A percentile compares a stretch with the other conserved stretches of the same genome.
phyloP scores from a whole-genome alignment of 30 jellyfish, hydroid and myxozoan species.

The Rhopilema esculentum region DNA sequence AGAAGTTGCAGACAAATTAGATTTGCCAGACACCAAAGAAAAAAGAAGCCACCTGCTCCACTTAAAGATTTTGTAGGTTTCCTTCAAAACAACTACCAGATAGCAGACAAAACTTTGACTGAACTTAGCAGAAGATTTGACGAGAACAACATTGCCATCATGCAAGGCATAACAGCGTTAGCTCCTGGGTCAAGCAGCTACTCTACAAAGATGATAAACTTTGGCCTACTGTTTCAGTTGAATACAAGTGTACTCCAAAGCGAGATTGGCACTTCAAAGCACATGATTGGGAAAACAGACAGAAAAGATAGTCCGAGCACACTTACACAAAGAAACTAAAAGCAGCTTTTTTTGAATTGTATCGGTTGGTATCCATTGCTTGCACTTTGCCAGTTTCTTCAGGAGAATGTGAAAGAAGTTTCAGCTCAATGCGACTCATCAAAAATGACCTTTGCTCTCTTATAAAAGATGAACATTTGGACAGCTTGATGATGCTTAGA shows the following conservation, averaged over 20 bases:
- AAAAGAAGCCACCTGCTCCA: neutral
- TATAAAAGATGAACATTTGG: constrained; percentile 15
- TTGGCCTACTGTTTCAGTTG: neutral
- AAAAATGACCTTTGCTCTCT: constrained; percentile 3
- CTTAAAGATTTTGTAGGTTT: neutral
- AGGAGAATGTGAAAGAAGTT: constrained; percentile 47
- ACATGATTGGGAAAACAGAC: neutral
- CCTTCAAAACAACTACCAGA: constrained; percentile 26
- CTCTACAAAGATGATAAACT: neutral
- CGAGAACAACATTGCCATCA: constrained; percentile 15
- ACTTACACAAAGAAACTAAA: neutral
- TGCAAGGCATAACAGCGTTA: constrained; percentile 36
- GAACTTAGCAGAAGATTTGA: constrained; percentile 28
- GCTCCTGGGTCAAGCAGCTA: constrained; percentile 12
- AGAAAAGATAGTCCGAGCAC: neutral
- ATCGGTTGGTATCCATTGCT: constrained; percentile 41
- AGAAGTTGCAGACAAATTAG: constrained; percentile 1
- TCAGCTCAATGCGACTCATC: constrained; percentile 50
- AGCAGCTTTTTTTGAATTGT: neutral
- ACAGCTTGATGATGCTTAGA: constrained; percentile 40
- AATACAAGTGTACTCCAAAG: neutral
- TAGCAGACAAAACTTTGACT: constrained; percentile 25
- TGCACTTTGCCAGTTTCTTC: constrained; percentile 64
- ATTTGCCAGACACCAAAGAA: constrained; percentile 11
- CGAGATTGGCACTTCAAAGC: neutral